Base-by-base conservation (phyloP, 1,140 invertebrate species). In the Cherax quadricarinatus region DNA sequence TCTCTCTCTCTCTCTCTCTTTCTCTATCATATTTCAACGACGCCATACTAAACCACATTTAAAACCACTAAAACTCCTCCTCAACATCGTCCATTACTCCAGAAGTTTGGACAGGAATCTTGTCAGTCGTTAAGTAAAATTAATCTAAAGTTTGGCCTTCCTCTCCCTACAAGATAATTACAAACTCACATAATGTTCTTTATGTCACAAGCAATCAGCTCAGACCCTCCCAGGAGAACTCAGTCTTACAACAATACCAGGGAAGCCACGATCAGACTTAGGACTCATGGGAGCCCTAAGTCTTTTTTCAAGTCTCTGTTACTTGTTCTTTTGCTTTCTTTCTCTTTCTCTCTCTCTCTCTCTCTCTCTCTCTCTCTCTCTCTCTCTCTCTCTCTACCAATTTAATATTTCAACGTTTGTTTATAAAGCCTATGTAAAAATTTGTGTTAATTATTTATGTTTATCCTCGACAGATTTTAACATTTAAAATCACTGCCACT, bases 291-390 rank as follows among this genome's bases (percentile, higher is more conserved):
- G 62, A 66, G 16, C 30, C 30, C 2, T 41, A 41, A 41, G 4
- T 66, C 62, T 66, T 4, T 66, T 21, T 66, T 4, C 18, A 5
- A 1, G 14, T 66, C 10, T 66, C 57, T 60, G 1, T 66, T 0
- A 16, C 62, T 66, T 16, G 12, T 21, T 66, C 62, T 66, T 16
- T 66, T 16, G 12, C 7, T 66, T 16, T 66, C 62, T 66, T 16
- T 66, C 62, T 66, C 62, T 66, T 16, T 66, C 62, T 66, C 62
- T 66, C 62, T 66, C 62, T 66, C 62, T 66, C 62, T 66, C 62
- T 66, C 62, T 66, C 62, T 66, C 62, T 66, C 62, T 66, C 62
- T 66, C 62, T 66, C 62, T 66, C 62, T 66, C 62, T 66, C 62
- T 66, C 62, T 66, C 62, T 66, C 62, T 66, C 62, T 66, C 62